A percentile compares a stretch with the other conserved stretches of the same genome.
Conservation (phyloP, 35 echinoderm and acorn worm species). For the Ptychodera flava region DNA sequence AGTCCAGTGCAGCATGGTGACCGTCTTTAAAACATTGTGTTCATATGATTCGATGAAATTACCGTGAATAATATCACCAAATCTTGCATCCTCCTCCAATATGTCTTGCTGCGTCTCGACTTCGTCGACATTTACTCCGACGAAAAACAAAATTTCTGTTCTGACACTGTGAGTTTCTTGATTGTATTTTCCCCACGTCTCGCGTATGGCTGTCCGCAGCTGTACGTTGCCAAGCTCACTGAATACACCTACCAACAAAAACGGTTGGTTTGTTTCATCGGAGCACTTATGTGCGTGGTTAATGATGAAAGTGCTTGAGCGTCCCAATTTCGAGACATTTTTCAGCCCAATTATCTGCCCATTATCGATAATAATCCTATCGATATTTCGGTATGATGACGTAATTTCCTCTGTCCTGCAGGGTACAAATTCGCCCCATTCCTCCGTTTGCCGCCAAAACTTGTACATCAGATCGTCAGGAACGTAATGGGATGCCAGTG, state of each 20-base stretch:
- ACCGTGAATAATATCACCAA: neutral
- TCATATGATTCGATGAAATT: neutral
- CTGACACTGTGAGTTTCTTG: neutral
- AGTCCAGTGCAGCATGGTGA: neutral
- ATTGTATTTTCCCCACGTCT: neutral
- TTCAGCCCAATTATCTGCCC: neutral
- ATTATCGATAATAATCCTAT: neutral
- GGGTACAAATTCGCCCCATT: neutral
- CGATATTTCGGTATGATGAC: neutral
- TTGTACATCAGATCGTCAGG: neutral
- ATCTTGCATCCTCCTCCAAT: neutral
- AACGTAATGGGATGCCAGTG: neutral
- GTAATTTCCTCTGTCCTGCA: neutral
- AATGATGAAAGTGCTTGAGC: neutral
- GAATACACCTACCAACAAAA: neutral
- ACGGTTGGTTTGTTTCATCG: neutral
- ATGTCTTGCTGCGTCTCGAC: neutral
- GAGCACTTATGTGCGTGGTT: neutral
- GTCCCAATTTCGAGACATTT: neutral
- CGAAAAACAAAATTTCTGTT: neutral
- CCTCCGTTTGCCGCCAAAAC: neutral
- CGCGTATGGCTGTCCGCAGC: neutral
- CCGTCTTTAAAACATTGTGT: neutral
- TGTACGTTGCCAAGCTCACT: neutral
- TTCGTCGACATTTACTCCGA: neutral